Evolutionary conservation across 2,888 invertebrate species (phyloP).

Genomic region (Allacma fusca): DNA sequence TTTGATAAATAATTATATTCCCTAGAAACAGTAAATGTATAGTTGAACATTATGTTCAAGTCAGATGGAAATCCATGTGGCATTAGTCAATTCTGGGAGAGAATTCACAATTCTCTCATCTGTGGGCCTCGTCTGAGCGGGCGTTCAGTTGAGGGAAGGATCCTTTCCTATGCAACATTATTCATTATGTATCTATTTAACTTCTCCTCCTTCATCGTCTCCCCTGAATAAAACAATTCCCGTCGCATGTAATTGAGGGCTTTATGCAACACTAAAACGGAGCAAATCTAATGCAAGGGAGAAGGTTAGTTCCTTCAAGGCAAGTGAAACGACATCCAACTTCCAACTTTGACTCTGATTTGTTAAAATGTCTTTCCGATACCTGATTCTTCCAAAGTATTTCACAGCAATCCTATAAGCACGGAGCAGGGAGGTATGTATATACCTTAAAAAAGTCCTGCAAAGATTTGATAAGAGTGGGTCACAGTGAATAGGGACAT

Average conservation of each 20-base stretch:
- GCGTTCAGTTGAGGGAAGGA: no score
- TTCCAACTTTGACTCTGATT: constrained; percentile 7
- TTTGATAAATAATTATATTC: neutral
- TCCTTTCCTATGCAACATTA: no score
- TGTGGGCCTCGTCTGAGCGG: no score
- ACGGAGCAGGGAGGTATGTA: no score
- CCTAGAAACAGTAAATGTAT: neutral
- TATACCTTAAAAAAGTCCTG: no score
- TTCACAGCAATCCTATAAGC: no score
- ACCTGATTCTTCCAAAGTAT: neutral
- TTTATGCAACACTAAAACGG: constrained; percentile 2
- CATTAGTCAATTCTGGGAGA: neutral
- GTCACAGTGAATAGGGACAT: no score
- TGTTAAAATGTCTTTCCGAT: constrained; percentile 12
- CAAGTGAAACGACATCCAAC: constrained; percentile 1
- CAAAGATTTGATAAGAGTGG: no score
- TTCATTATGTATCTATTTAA: neutral
- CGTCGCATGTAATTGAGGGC: constrained; percentile 12
- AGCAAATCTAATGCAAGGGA: constrained; percentile 9
- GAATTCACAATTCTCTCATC: neutral
- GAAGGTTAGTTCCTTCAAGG: neutral
- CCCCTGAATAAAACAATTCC: neutral
- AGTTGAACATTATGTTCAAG: neutral
- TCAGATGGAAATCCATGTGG: neutral
- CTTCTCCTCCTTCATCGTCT: neutral